Evolutionary conservation across 2,113 vertebrate species (phyloP), one percentile per base, ranked within the genome.

Genomic region (Ardeotis arabs): DNA sequence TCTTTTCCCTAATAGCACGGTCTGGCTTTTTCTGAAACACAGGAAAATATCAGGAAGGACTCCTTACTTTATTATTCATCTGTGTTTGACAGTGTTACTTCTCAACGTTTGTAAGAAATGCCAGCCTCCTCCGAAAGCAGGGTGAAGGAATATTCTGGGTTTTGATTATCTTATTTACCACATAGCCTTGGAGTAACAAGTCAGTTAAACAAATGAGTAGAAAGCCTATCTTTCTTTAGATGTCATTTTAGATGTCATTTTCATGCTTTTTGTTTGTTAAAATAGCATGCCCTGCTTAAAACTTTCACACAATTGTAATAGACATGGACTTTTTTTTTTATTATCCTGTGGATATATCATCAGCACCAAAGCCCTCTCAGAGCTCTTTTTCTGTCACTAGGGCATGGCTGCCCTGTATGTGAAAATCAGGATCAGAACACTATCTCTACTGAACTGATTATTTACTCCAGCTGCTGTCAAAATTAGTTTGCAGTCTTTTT

Each of bases 311-410:
- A 49, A 18, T 47, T 64, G 29, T 14, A 19, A 17, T 10, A 58
- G 18, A 37, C 3, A 1, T 14, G 4, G 9, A 7, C 18, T 5
- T 33, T 68, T 18, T 41, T 49, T 10, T 52, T 58, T 6, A 56
- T 75, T 31, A 19, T 12, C 9, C 27, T 63, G 31, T 7, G 12
- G 25, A 17, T 56, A 8, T 45, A 18, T 10, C 18, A 18, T 5
- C 35, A 9, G 4, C 35, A 74, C 14, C 13, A 66, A 93, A 89
- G 18, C 7, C 8, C 14, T 47, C 2, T 17, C 29, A 47, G 49
- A 78, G 49, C 3, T 0, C 4, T n/a, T 39, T 45, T 59, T 23
- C 21, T 33, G 0, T 14, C 4, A 22, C 28, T 63, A 23, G 18
- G 35, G 5, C 5, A 19, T 28, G 3, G 16, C 56, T 69, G n/a